Conservation (phyloP, 2,797 vertebrate genomes). For the Fringilla coelebs region DNA sequence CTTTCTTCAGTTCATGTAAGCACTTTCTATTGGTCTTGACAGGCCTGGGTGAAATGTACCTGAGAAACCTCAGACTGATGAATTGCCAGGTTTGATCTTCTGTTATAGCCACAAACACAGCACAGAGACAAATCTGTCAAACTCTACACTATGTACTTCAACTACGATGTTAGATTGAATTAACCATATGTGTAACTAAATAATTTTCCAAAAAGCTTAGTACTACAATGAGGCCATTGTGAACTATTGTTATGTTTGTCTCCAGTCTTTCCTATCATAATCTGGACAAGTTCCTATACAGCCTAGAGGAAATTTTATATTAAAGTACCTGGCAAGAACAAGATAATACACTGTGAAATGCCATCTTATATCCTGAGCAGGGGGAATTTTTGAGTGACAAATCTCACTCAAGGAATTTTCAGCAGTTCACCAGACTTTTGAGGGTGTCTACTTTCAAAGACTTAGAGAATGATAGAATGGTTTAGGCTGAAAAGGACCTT, state of each 20-base stretch:
- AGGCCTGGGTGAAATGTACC: neutral
- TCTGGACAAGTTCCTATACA: neutral
- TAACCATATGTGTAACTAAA: neutral
- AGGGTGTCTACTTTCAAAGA: neutral
- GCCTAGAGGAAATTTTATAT: neutral
- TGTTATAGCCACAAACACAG: neutral
- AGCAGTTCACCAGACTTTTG: neutral
- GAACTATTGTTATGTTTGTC: neutral
- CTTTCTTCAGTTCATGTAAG: neutral
- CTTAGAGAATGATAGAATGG: neutral
- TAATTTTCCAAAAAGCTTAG: neutral
- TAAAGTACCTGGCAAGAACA: neutral
- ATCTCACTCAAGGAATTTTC: neutral
- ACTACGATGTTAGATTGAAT: rapidly evolving
- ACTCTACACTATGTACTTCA: neutral
- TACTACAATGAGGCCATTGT: neutral
- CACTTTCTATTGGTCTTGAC: neutral
- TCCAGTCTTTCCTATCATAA: neutral
- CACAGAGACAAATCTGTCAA: neutral
- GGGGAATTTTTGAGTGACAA: neutral
- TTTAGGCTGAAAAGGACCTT: neutral
- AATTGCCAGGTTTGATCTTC: neutral
- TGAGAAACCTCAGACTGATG: neutral
- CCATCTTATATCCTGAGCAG: neutral
- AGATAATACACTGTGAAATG: neutral